Base-by-base conservation (phyloP, 53 echinoderm and acorn worm species). In the Paracentrotus lividus region DNA sequence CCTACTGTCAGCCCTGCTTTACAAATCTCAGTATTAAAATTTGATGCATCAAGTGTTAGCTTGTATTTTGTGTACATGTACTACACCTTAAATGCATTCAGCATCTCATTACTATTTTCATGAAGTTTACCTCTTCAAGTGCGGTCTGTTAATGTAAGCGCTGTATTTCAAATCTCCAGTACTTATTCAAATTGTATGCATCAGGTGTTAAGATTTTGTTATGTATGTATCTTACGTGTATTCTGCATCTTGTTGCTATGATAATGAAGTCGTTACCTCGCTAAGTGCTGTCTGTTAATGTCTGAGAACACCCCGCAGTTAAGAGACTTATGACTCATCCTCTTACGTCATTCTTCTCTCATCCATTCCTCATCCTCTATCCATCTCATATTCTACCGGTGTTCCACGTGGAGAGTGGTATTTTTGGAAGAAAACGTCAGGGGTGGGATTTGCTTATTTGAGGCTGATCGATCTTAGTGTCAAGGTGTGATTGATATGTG, bases 371-470 rank as follows among this genome's bases (percentile, higher is more conserved):
- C 81, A 81, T 81, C 81, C 45, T 36, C 0, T 69, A 38, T 86
- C 85, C 51, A 49, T 85, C 85, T 85, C 47, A 27, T 51, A 16
- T 31, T 72, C 72, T 44, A 5, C 45, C 45, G 33, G 24, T 2
- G 81, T 81, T 81, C 47, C 8, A 47, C 44, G 81, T 5, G 81
- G 4, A 47, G 44, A 81, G 40, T 40, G 44, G 47, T 81, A 81
- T 81, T 81, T 81, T 81, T 23, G 81, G 81, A 81, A 47, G 14
- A n/a, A 45, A n/a, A 81, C 81, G 81, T 81, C 81, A 81, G 81
- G 47, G 81, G 27, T 45, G 47, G 36, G 26, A 45, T 72, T 72
- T 72, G 72, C 72, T 81, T 81, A 81, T 47, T 47, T 81, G 49
- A 12, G n/a, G 81, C n/a, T 44, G 47, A 81, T 81, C 81, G 10